Conservation (phyloP, 2,888 invertebrate species). For the Venustoraphidia nigricollis region DNA sequence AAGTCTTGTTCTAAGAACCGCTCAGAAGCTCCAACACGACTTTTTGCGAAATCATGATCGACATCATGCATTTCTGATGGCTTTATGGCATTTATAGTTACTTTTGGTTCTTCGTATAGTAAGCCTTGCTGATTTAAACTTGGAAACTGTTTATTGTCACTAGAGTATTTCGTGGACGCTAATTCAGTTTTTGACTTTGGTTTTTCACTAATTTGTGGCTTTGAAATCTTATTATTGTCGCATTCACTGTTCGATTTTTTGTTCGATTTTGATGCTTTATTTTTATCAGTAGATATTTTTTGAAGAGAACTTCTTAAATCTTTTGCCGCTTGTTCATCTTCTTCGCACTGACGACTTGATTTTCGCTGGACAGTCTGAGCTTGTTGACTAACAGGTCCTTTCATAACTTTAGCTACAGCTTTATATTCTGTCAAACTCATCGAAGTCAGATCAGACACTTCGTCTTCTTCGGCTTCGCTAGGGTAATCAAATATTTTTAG, state of each 20-base stretch:
- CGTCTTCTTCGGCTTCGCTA: slow-evolving; percentile 9
- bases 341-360: slow-evolving; percentile 38
- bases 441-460: slow-evolving; percentile 18
- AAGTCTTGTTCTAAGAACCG: too few species aligned
- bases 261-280: too few species aligned
- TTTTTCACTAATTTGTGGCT: too few species aligned
- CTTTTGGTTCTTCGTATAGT: slow-evolving; percentile 3
- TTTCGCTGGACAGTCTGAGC: slow-evolving; percentile 43
- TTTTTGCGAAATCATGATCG: too few species aligned
- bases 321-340: slow-evolving; percentile 35
- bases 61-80: too few species aligned
- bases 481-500: slow-evolving; percentile 13
- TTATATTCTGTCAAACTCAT: slow-evolving; percentile 36
- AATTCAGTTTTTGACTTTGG: too few species aligned
- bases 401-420: slow-evolving; percentile 58
- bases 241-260: too few species aligned
- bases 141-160: background rate
- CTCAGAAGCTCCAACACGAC: too few species aligned
- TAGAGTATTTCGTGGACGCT: too few species aligned
- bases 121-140: slow-evolving; percentile 3
- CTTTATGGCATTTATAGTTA: background rate
- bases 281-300: slow-evolving; percentile 19
- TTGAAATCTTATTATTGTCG: too few species aligned
- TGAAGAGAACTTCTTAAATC: slow-evolving; percentile 39
- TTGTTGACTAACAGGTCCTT: slow-evolving; percentile 54